Evolutionary conservation across 2,888 invertebrate species (phyloP).

Genomic region (Euphydryas editha): DNA sequence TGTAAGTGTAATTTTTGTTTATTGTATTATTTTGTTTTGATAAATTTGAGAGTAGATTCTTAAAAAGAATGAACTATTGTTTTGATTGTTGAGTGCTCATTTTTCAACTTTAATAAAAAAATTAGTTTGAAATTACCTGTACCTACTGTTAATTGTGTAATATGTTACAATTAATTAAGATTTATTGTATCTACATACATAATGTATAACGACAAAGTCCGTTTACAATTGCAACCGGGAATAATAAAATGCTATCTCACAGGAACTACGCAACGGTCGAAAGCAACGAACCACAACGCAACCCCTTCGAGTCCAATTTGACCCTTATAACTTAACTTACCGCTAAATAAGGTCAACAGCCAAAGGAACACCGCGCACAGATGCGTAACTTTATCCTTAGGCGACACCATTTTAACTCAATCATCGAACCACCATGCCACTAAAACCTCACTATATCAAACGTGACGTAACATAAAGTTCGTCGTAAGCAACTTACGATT

Average conservation of each 20-base stretch:
- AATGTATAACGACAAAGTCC: background rate
- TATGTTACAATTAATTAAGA: background rate
- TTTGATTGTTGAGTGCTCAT: no score
- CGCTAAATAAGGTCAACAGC: slow-evolving; percentile 74
- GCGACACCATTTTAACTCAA: slow-evolving; percentile 73
- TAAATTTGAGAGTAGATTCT: no score
- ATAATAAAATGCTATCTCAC: slow-evolving; percentile 32
- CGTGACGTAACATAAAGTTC: slow-evolving; percentile 76
- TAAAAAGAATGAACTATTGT: no score
- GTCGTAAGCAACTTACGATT: slow-evolving; percentile 14
- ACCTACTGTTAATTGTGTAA: no score
- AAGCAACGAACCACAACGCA: slow-evolving; percentile 60
- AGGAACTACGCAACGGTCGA: slow-evolving; percentile 52
- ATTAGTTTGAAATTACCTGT: no score
- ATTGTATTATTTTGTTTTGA: no score
- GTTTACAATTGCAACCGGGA: slow-evolving; percentile 18
- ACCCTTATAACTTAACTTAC: slow-evolving; percentile 69
- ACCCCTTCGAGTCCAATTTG: slow-evolving; percentile 56
- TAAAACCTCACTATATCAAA: slow-evolving; percentile 53
- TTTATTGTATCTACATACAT: background rate
- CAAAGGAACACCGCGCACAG: slow-evolving; percentile 67
- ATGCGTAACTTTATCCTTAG: slow-evolving; percentile 63
- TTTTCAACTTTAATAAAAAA: no score
- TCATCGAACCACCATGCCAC: slow-evolving; percentile 70
- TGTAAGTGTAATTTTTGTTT: no score